Evolutionary conservation across 2,797 vertebrate genomes (phyloP).

Genomic region (Hoplostethus mediterraneus): DNA sequence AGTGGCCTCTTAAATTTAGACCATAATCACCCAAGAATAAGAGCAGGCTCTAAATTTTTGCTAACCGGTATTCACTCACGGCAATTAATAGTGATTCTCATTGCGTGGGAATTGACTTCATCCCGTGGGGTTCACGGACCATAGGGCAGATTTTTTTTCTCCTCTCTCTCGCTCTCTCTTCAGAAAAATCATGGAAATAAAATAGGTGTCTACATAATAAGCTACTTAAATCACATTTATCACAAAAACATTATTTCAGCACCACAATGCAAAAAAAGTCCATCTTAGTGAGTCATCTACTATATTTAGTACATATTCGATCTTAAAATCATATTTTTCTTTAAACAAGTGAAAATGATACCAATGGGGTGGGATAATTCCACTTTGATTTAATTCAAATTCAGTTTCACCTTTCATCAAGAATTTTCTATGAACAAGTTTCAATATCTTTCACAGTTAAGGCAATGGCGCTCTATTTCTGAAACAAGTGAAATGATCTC

Average conservation of each 20-base stretch:
- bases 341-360: background rate
- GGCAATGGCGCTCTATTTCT: too few species aligned
- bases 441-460: too few species aligned
- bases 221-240: background rate
- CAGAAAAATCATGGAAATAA: slow-evolving; percentile 38
- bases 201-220: slow-evolving; percentile 14
- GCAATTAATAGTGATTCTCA: slow-evolving; percentile 63
- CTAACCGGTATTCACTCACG: slow-evolving; percentile 61
- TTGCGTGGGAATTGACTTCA: slow-evolving; percentile 64
- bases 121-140: slow-evolving; percentile 52
- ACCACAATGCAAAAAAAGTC: background rate
- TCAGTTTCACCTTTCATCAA: background rate
- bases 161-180: background rate
- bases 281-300: background rate
- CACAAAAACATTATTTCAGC: too few species aligned
- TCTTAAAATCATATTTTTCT: background rate
- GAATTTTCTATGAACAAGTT: too few species aligned
- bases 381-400: background rate
- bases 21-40: slow-evolving; percentile 72
- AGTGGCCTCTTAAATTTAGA: slow-evolving; percentile 72
- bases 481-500: too few species aligned
- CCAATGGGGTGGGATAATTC: background rate
- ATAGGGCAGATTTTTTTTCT: slow-evolving; percentile 22
- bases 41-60: slow-evolving; percentile 70
- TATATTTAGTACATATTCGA: background rate